Percentiles rank a stretch among this genome's conserved stretches.
Evolutionary conservation across 1,140 invertebrate species (phyloP).

Genomic region (Fopius arisanus): DNA sequence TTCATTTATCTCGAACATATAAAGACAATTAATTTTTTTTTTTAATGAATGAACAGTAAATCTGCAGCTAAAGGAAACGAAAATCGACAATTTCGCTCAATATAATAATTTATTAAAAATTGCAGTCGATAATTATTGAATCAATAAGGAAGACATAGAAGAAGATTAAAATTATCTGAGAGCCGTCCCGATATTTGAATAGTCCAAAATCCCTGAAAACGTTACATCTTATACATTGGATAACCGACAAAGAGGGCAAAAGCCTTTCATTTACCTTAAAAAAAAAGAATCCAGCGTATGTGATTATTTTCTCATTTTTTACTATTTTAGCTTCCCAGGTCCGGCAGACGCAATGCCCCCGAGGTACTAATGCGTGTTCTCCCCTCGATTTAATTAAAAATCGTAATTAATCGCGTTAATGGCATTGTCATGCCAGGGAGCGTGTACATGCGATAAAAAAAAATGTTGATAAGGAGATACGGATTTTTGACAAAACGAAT

Average conservation of each 20-base stretch:
- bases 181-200: too few species aligned
- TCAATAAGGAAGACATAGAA: too few species aligned
- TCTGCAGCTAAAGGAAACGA: too few species aligned
- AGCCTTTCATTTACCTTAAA: conserved; percentile 9
- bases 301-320: conserved; percentile 56
- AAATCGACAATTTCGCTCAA: too few species aligned
- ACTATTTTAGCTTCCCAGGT: conserved; percentile 67
- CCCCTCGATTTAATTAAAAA: conserved; percentile 36
- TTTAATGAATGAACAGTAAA: too few species aligned
- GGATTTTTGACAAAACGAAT: neutral
- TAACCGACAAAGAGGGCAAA: neutral
- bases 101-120: too few species aligned
- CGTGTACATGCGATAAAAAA: neutral
- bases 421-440: neutral
- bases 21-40: too few species aligned
- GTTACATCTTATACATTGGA: conserved; percentile 63
- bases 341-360: conserved; percentile 65
- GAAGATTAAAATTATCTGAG: too few species aligned
- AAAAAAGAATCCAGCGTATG: conserved; percentile 53
- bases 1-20: too few species aligned
- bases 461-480: neutral
- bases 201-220: conserved; percentile 25
- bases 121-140: too few species aligned
- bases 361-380: conserved; percentile 58
- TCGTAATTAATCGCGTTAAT: conserved; percentile 24